A percentile compares a stretch with the other conserved stretches of the same genome.
phyloP scores from a whole-genome alignment of 2,113 vertebrate genomes.

The Lepidothrix coronata region DNA sequence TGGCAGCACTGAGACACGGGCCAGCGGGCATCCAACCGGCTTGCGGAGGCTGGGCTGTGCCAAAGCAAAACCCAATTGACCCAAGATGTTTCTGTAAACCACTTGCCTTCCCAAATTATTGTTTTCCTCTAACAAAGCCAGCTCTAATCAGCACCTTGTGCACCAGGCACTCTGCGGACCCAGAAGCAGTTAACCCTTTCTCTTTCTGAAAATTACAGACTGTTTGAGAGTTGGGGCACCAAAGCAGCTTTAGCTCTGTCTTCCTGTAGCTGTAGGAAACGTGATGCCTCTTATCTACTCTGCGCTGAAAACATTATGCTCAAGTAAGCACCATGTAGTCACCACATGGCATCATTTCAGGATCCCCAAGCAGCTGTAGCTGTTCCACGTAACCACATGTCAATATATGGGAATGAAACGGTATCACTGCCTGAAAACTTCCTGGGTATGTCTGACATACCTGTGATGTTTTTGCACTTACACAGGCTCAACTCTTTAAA shows the following conservation, averaged over 20 bases:
- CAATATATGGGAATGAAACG: background rate
- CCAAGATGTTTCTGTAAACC: background rate
- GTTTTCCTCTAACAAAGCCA: background rate
- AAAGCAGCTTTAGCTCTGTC: background rate
- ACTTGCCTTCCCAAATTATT: background rate
- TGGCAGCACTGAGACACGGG: background rate
- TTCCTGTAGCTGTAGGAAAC: background rate
- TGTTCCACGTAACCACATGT: background rate
- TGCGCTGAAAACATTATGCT: background rate
- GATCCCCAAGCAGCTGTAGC: background rate
- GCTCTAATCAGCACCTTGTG: background rate
- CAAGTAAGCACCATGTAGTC: background rate
- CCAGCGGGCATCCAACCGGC: background rate
- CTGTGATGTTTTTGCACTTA: background rate
- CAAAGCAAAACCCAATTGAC: background rate
- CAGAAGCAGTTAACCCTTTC: background rate
- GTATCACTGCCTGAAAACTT: background rate
- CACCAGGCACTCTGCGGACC: background rate
- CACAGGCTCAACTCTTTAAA: background rate
- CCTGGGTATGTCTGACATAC: background rate
- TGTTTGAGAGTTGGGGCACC: background rate
- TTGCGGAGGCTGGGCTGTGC: background rate
- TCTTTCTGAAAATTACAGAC: background rate
- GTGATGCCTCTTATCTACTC: background rate
- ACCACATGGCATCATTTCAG: background rate